Base-by-base conservation (phyloP, 2,888 invertebrate genomes). In the Leptogaster cylindrica region DNA sequence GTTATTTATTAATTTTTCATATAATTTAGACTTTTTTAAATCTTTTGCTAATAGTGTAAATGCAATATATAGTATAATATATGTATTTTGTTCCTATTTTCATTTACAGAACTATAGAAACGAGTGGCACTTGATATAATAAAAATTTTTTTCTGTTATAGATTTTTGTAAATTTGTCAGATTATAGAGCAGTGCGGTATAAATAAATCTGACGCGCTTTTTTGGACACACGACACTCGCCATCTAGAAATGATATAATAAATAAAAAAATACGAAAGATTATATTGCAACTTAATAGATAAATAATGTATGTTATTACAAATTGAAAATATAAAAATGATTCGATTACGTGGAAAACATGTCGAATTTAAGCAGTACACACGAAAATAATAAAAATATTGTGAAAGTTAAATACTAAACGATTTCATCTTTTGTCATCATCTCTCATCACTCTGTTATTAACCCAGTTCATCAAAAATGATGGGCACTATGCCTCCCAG, bases 401-500 rank as follows among this genome's bases (percentile, higher is more conserved):
- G 41, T n/a, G 51, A 69, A 51, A 69, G 23, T 33, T 27, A 58
- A 39, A 58, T 39, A 12, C n/a, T 18, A 48, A 28, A 41, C 55
- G 27, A 41, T 46, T 23, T 69, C 68, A 69, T 70, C 69, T 64
- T 64, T 52, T 48, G 66, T 58, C 64, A 67, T 66, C 69, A 69
- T 69, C 67, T 67, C 33, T 39, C 68, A 70, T 71, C 69, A 69
- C 68, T 67, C 66, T 68, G 44, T 61, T 65, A 70, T 63, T 51
- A 67, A 71, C 48, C 68, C 65, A 70, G 67, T 71, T 71, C 77
- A 74, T 75, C 79, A 81, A 79, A n/a, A 79, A 81, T 81, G 81
- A 80, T 81, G 81, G 81, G 79, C 78, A 79, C 81, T 77, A 81
- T 81, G 81, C 81, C 81, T 76, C 81, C 81, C 80, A 81, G 81